A percentile compares a stretch with the other conserved stretches of the same genome.
These are phyloP conservation scores for Seira sanloemensis DNA, from an alignment of 2,888 invertebrate genomes.

Conservation along the genomic window DNA sequence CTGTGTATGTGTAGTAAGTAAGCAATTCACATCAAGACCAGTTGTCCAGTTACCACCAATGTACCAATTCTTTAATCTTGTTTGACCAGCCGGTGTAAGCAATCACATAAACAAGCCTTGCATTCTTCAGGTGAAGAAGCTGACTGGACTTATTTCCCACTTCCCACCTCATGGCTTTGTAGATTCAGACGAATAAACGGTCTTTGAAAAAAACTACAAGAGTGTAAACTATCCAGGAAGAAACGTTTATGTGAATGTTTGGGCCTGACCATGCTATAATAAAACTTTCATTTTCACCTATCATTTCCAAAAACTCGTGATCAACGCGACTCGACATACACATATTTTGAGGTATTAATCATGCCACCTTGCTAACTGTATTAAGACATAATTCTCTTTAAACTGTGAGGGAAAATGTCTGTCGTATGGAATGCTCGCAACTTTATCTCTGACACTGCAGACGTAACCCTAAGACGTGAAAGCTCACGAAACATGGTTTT, in stretches of 20 bases:
- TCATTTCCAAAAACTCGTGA: too few species aligned
- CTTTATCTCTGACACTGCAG: conserved; percentile 56
- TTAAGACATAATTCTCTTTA: conserved; percentile 62
- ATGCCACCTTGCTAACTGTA: conserved; percentile 62
- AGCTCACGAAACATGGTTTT: too few species aligned
- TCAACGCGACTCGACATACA: not conserved
- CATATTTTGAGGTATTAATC: conserved; percentile 43
- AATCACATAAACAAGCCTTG: not conserved
- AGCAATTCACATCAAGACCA: not conserved
- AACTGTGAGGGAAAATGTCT: too few species aligned
- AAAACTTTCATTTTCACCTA: not conserved
- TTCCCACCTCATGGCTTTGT: not conserved
- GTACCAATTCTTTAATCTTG: conserved; percentile 37
- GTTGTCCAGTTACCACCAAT: too few species aligned
- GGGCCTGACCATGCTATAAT: not conserved
- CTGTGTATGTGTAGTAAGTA: too few species aligned
- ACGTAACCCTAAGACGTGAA: conserved; percentile 59
- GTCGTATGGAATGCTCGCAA: conserved; percentile 53
- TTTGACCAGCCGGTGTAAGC: conserved; percentile 53
- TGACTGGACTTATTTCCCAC: not conserved
- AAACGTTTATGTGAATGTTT: not conserved
- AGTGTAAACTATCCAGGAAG: not conserved
- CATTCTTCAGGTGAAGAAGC: not conserved
- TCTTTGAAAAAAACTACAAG: not conserved
- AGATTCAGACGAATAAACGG: not conserved